phyloP scores from a whole-genome alignment of 2,113 vertebrate species.

The Danionella cerebrum region DNA sequence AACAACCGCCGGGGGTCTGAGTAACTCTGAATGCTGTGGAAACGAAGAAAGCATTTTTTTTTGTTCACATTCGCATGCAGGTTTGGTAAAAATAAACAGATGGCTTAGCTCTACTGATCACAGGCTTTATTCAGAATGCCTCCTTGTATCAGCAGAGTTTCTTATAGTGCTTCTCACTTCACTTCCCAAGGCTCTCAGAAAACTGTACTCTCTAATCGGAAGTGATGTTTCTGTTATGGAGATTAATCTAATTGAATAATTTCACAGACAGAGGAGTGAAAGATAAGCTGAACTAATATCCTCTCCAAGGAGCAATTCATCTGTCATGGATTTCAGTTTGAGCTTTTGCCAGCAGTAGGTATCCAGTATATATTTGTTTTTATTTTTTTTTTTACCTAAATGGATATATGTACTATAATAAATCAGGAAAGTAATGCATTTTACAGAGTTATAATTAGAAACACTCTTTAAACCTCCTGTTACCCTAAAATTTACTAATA shows the following conservation, averaged over 20 bases:
- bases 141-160: slow-evolving; percentile 1
- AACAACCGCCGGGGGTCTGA: slow-evolving; percentile 59
- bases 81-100: slow-evolving; percentile 1
- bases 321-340: not conserved
- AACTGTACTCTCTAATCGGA: not conserved
- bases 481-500: too few relatives aligned
- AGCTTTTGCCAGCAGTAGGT: not conserved
- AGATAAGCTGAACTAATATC: slow-evolving; percentile 2
- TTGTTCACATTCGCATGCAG: not conserved
- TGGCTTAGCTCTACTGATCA: not conserved
- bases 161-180: not conserved
- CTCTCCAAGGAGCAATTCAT: not conserved
- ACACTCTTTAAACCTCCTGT: too few relatives aligned
- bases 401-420: too few relatives aligned
- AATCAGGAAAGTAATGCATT: too few relatives aligned
- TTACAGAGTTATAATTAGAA: too few relatives aligned
- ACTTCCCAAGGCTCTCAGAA: not conserved
- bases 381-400: not conserved
- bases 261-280: not conserved
- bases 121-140: not conserved
- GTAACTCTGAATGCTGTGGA: not conserved
- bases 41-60: slow-evolving; percentile 6
- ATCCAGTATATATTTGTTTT: not conserved
- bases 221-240: not conserved
- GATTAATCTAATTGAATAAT: slow-evolving; percentile 21